These are phyloP conservation scores for Caenorhabditis macrosperma DNA, from an alignment of 2,888 invertebrate species.

Conservation along the genomic window DNA sequence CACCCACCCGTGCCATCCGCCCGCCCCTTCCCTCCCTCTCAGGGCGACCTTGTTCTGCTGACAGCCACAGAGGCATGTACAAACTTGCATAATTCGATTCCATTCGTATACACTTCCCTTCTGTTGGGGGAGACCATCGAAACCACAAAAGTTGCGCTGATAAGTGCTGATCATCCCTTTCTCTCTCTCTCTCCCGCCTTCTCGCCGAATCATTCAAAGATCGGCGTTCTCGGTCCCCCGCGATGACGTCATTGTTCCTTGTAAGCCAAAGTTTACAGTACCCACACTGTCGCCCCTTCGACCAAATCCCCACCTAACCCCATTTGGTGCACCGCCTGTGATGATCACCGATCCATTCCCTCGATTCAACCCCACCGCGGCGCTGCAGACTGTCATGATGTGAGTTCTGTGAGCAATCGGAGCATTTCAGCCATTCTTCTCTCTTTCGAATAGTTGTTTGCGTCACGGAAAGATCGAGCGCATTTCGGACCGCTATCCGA, in stretches of 20 bases:
- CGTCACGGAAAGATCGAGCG: constrained; percentile 14
- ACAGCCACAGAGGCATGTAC: constrained; percentile 14
- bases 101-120: neutral
- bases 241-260: constrained; percentile 53
- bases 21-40: constrained; percentile 14
- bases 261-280: constrained; percentile 58
- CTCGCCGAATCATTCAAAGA: constrained; percentile 49
- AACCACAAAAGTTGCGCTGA: constrained; percentile 47
- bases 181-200: constrained; percentile 5
- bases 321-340: constrained; percentile 41
- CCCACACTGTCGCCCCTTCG: neutral
- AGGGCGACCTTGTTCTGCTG: constrained; percentile 25
- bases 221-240: constrained; percentile 40
- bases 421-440: neutral
- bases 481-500: neutral
- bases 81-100: constrained; percentile 49
- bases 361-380: constrained; percentile 22
- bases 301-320: neutral
- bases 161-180: constrained; percentile 31
- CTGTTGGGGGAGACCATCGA: constrained; percentile 22
- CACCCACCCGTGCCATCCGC: constrained; percentile 24
- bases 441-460: neutral
- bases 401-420: too few species aligned
- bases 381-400: constrained; percentile 35
- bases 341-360: constrained; percentile 52